Percentiles rank a stretch among this genome's conserved stretches.
Conservation (phyloP, 2,797 vertebrate genomes). For the Hippopotamyrus pictus region DNA sequence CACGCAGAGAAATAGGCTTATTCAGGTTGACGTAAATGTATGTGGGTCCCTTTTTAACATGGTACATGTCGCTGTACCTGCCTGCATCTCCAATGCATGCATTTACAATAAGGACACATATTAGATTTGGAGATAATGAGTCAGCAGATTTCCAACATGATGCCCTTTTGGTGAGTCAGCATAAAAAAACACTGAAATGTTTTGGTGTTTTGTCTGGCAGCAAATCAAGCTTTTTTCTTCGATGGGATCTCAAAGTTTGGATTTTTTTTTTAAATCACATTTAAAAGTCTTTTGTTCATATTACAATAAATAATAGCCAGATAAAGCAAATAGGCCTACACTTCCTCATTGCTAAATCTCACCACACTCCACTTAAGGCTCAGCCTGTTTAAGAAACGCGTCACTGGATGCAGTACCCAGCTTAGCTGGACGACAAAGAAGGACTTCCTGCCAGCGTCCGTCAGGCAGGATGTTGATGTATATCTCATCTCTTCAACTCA, state of each 20-base stretch:
- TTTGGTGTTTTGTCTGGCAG: not conserved
- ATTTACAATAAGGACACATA: not conserved
- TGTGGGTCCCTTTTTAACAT: not conserved
- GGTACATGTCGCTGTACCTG: not conserved
- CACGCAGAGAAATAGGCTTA: not conserved
- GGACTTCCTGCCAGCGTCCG: not conserved
- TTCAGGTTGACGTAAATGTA: not conserved
- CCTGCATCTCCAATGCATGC: not conserved
- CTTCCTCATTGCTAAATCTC: not conserved
- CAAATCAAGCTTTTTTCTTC: not conserved
- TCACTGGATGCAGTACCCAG: not conserved
- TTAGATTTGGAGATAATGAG: not conserved
- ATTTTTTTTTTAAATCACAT: not conserved
- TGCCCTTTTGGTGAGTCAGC: not conserved
- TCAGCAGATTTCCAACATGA: not conserved
- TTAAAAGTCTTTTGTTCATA: not conserved
- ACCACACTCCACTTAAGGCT: not conserved
- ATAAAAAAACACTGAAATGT: not conserved
- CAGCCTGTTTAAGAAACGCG: not conserved
- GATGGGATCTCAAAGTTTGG: not conserved
- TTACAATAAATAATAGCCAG: not conserved
- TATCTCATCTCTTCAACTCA: not conserved
- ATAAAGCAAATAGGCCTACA: not conserved
- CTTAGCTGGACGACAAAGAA: not conserved
- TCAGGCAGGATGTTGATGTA: not conserved